These are phyloP conservation scores for Montipora capitata DNA, from an alignment of 92 coral and sea anemone genomes.

Conservation along the genomic window DNA sequence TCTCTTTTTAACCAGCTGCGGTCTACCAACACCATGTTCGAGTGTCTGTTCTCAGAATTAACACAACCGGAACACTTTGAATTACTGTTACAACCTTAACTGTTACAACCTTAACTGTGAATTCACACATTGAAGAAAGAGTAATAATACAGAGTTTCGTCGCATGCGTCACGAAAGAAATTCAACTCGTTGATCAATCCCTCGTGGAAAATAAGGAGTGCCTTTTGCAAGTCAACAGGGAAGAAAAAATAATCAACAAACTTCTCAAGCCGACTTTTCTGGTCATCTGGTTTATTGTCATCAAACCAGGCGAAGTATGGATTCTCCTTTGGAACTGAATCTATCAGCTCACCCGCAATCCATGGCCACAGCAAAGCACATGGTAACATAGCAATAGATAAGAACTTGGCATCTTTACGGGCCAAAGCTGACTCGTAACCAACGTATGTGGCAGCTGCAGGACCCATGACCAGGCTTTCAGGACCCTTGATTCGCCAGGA, in stretches of 20 bases:
- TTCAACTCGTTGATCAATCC: constrained; percentile 77
- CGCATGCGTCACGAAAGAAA: constrained; percentile 74
- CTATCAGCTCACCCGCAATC: constrained; percentile 55
- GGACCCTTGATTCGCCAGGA: constrained; percentile 60
- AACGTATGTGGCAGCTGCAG: constrained; percentile 74
- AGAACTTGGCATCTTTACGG: constrained; percentile 41
- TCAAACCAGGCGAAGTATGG: constrained; percentile 72
- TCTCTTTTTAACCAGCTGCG: too few relatives aligned
- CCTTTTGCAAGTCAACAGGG: background rate
- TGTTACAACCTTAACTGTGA: background rate
- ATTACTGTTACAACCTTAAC: too few relatives aligned
- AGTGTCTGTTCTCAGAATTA: too few relatives aligned
- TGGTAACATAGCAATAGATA: constrained; percentile 67
- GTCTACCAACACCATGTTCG: too few relatives aligned
- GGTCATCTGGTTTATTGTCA: constrained; percentile 49
- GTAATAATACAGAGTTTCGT: constrained; percentile 58
- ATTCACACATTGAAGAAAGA: constrained; percentile 25
- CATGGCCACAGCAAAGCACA: constrained; percentile 73
- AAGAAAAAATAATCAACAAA: background rate
- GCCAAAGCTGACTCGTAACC: constrained; percentile 55
- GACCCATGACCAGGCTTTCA: constrained; percentile 73
- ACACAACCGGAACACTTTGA: too few relatives aligned
- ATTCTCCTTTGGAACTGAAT: constrained; percentile 34
- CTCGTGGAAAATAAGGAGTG: constrained; percentile 58
- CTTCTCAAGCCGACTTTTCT: background rate